Percentiles rank a stretch among this genome's conserved stretches.
These are phyloP conservation scores for Gambusia yucatana DNA, from an alignment of 2,797 vertebrate genomes.

Conservation along the genomic window DNA sequence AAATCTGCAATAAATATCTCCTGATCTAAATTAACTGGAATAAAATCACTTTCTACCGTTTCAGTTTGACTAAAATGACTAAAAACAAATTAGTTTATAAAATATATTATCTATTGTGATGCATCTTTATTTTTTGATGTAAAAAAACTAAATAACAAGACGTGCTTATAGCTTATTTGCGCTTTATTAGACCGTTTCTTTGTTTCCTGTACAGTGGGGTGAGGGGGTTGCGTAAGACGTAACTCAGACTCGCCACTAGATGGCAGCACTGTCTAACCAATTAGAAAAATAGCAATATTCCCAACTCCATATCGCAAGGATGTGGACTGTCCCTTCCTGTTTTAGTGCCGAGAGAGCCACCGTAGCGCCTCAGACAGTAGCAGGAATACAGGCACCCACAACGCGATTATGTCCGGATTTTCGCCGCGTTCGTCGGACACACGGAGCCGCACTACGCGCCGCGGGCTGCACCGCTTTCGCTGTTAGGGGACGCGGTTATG, in stretches of 20 bases:
- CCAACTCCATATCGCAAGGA: constrained; percentile 78
- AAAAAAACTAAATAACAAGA: background rate
- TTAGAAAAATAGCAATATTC: constrained; percentile 70
- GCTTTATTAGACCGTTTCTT: constrained; percentile 31
- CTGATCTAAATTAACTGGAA: background rate
- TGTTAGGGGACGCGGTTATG: constrained; percentile 66
- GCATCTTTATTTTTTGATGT: background rate
- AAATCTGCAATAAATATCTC: too few species aligned
- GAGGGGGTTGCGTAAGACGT: constrained; percentile 30
- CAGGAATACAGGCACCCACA: constrained; percentile 71
- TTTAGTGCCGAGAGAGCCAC: constrained; percentile 81
- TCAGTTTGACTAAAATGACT: background rate
- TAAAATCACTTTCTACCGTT: background rate
- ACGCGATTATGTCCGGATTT: constrained; percentile 79
- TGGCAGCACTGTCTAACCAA: constrained; percentile 72
- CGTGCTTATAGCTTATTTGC: background rate
- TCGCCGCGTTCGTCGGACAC: constrained; percentile 48
- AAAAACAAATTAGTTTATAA: background rate
- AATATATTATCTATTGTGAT: background rate
- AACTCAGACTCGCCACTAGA: constrained; percentile 70
- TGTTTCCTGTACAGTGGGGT: constrained; percentile 33
- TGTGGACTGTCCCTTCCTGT: constrained; percentile 88
- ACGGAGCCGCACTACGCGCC: constrained; percentile 63
- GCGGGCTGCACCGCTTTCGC: constrained; percentile 39
- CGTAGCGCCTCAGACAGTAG: constrained; percentile 75